Percentiles rank a stretch among this genome's conserved stretches.
Conservation (phyloP, 1,140 invertebrate species). For the Spodoptera frugiperda region DNA sequence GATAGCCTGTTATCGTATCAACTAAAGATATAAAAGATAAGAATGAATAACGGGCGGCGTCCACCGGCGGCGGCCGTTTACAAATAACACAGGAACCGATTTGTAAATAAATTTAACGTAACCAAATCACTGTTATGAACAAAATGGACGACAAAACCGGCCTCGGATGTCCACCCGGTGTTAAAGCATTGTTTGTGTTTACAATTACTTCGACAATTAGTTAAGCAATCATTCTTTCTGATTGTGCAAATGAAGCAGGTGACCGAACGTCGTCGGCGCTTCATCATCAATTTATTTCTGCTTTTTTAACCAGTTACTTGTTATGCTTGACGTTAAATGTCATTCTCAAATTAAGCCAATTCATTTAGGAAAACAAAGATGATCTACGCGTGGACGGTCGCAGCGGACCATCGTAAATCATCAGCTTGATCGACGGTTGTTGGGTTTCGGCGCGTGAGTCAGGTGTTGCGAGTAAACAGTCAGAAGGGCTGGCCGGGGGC, state of each 20-base stretch:
- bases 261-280: constrained; percentile 52
- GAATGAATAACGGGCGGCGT: constrained; percentile 43
- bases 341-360: constrained; percentile 48
- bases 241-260: constrained; percentile 69
- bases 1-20: constrained; percentile 52
- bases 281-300: constrained; percentile 69
- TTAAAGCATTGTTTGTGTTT: constrained; percentile 73
- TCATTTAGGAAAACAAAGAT: constrained; percentile 62
- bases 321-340: constrained; percentile 64
- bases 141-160: constrained; percentile 55
- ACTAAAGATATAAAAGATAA: constrained; percentile 55
- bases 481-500: constrained; percentile 52
- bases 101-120: constrained; percentile 65
- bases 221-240: constrained; percentile 75
- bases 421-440: constrained; percentile 52
- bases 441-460: constrained; percentile 71
- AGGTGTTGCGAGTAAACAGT: constrained; percentile 77
- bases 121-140: constrained; percentile 57
- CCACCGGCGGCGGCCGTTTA: constrained; percentile 43
- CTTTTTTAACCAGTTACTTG: constrained; percentile 62
- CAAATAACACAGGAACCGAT: constrained; percentile 60
- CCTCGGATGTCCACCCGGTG: constrained; percentile 60
- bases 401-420: constrained; percentile 67
- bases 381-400: constrained; percentile 29
- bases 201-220: constrained; percentile 71